Evolutionary conservation across 1,140 invertebrate species (phyloP), one percentile per base, ranked within the genome.

Genomic region (Triops cancriformis): DNA sequence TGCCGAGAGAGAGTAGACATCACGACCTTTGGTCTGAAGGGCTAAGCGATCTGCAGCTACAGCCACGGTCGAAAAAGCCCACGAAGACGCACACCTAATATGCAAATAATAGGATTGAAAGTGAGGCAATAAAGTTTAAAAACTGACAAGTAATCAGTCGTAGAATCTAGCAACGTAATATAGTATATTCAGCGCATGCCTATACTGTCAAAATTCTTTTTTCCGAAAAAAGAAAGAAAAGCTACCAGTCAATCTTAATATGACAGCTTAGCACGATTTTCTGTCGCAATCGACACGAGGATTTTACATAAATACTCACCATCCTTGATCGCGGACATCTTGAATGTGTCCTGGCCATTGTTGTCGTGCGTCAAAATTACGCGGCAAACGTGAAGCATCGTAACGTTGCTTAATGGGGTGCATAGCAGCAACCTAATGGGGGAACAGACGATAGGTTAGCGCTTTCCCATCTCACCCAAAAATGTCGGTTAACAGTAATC

Each of bases 1-100:
- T 0, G 93, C 87, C 76, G 94, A 94, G 5, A 98, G 85, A 11
- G 87, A 80, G 0, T 91, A 87, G 1, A 85, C 84, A 81, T 95
- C 91, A 10, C 84, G 85, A 1, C 94, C 94, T 80, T 91, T 89
- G 10, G 93, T 95, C 84, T 95, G 91, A 75, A 97, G 93, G 5
- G 90, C 90, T 80, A 87, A 89, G 31, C 87, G 82, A 82, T 89
- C 88, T 0, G 85, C 82, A 76, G 91, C 91, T n/a, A 94, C 89
- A 2, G 89, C 89, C 12, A 91, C 90, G 0, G 95, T 94, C 0
- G 93, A 93, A 45, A 98, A 88, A 0, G 95, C 95, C 96, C 96
- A 98, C 1, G 95, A 97, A 0, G 94, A 89, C 0, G 90, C 95
- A 82, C 96, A 89, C 73, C 73, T 78, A 42, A 41, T 43, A 75